Base-by-base conservation (phyloP, 1,140 invertebrate genomes). In the Megathymus violae region DNA sequence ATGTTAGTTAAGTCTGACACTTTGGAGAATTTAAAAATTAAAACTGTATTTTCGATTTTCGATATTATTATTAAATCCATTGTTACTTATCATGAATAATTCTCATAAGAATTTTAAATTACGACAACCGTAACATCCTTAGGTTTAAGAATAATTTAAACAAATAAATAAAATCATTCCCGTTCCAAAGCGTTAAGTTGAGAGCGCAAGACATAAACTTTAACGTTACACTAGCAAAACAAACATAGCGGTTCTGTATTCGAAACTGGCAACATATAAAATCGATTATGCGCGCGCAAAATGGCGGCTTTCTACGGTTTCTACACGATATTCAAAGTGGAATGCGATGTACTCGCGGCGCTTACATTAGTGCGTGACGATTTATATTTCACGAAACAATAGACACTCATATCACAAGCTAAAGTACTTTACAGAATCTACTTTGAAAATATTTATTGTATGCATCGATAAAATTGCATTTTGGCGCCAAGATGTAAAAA, bases 241-340 rank as follows among this genome's bases (percentile, higher is more conserved):
- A 59, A 59, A 59, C 43, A 59, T 59, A 59, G 54, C 54, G 54
- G 54, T 58, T 63, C 64, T 67, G 52, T 60, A 47, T 60, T 65
- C 43, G 60, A 50, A 48, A 62, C 52, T 62, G 62, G 67, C 62
- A 64, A 67, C 67, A 67, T 65, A 63, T 64, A 74, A 64, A 66
- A 67, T 64, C 64, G 62, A 73, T 70, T 73, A 73, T 47, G n/a
- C 54, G 67, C 67, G 64, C 64, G 62, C 60, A 54, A 65, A 58
- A 62, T 58, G 64, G 34, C 54, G 41, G 34, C 44, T 64, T 67
- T 61, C 64, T 56, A 61, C 40, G 51, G 60, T 62, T 56, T 66
- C 61, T 61, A 70, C 60, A 61, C 34, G 59, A 64, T 67, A 59
- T 73, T 67, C 62, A 47, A 59, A 73, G 71, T 73, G 67, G 71